Conservation (phyloP, 2,888 invertebrate genomes). For the Mechanitis messenoides region DNA sequence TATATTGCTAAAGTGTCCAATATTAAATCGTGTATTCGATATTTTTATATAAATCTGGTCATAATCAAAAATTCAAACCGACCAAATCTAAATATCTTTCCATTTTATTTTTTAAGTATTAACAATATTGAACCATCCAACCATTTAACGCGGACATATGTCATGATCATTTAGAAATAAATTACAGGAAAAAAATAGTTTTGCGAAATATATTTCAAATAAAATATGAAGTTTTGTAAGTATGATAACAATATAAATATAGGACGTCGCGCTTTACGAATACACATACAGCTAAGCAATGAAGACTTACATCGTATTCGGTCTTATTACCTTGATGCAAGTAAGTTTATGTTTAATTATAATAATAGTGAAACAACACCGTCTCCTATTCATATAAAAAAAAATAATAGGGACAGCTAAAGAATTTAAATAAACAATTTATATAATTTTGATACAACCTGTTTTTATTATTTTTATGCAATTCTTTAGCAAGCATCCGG, state of each 20-base stretch:
- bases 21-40: no score
- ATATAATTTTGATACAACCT: neutral
- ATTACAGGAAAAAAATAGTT: neutral
- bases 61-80: no score
- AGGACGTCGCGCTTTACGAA: conserved; percentile 13
- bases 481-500: conserved; percentile 30
- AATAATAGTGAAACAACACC: neutral
- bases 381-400: neutral
- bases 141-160: no score
- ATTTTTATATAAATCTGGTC: no score
- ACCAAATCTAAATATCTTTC: no score
- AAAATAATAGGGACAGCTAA: neutral
- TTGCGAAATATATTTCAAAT: neutral
- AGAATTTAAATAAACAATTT: no score
- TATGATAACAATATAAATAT: conserved; percentile 18
- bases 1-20: no score
- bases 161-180: neutral
- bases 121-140: no score
- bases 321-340: conserved; percentile 28
- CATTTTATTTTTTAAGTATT: no score
- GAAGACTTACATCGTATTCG: conserved; percentile 21
- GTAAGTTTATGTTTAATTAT: conserved; percentile 19
- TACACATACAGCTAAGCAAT: conserved; percentile 17
- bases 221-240: neutral
- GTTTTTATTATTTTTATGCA: neutral